Percentiles rank a stretch among this genome's conserved stretches.
phyloP scores from a whole-genome alignment of 2,888 invertebrate genomes.

The Drosophila mimica region DNA sequence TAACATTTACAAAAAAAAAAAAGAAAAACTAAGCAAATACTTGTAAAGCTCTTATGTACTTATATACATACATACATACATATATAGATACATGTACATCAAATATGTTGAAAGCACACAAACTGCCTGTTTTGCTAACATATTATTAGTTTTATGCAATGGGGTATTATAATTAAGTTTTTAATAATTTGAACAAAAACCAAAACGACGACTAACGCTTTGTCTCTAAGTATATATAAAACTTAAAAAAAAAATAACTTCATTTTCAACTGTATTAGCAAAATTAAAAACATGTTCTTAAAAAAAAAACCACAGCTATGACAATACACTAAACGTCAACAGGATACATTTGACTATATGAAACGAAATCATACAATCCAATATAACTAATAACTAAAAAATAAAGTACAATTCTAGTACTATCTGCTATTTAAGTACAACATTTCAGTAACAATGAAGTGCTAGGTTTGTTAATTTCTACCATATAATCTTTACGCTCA shows the following conservation, averaged over 20 bases:
- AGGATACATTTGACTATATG: slow-evolving; percentile 60
- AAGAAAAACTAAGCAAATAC: slow-evolving; percentile 17
- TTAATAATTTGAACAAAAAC: slow-evolving; percentile 66
- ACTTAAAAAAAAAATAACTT: slow-evolving; percentile 50
- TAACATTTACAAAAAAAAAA: slow-evolving; percentile 21
- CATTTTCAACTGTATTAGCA: slow-evolving; percentile 77
- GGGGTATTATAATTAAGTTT: slow-evolving; percentile 62
- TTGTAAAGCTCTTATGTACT: slow-evolving; percentile 63
- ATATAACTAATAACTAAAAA: slow-evolving; percentile 32
- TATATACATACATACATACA: slow-evolving; percentile 29
- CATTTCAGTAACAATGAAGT: slow-evolving; percentile 22
- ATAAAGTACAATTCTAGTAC: slow-evolving; percentile 33
- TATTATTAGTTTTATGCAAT: slow-evolving; percentile 46
- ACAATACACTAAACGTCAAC: slow-evolving; percentile 69
- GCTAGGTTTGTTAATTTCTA: slow-evolving; percentile 29
- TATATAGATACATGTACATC: slow-evolving; percentile 20
- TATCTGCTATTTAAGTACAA: slow-evolving; percentile 33
- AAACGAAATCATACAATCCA: slow-evolving; percentile 29
- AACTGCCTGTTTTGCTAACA: slow-evolving; percentile 71
- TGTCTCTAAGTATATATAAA: slow-evolving; percentile 66
- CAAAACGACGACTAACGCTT: slow-evolving; percentile 77
- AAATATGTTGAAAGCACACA: slow-evolving; percentile 68
- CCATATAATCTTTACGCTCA: slow-evolving; percentile 6
- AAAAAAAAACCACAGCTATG: slow-evolving; percentile 49
- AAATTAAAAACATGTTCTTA: slow-evolving; percentile 65